Base-by-base conservation (phyloP, 2,797 vertebrate genomes). In the Molossus molossus region DNA sequence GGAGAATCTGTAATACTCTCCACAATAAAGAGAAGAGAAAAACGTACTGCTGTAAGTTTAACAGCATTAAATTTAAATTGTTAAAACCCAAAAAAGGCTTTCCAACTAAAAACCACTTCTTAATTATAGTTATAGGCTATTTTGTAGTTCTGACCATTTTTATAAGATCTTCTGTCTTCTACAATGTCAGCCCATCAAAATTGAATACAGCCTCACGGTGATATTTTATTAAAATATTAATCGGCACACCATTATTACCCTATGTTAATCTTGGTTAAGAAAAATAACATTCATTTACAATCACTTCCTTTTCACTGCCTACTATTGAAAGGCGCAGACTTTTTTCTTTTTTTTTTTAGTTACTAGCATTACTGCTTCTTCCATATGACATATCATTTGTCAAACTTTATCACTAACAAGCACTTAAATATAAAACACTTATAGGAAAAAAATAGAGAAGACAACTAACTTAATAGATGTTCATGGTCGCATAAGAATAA, bases 1-100 rank as follows among this genome's bases (percentile, higher is more conserved):
- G n/a, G n/a, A 7, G 29, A 18, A 67, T 33, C 4, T 67, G 15
- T 33, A 67, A 67, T 67, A 18, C 15, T 67, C 33, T 33, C 15
- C n/a, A 67, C 14, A 33, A 67, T 67, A 33, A n/a, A 33, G 65
- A 33, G 6, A 45, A 45, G 40, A 45, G 40, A 45, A 45, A 45
- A 45, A 45, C 6, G 40, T 33, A 67, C n/a, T 33, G 50, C 29
- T 70, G 94, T 75, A 80, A 53, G 25, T 62, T 85, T 67, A 72
- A 93, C 33, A 94, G 1, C 5, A 45, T 69, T 88, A 91, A 67
- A 60, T 89, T 67, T 94, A 29, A 82, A 90, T 88, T 83, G 60
- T 58, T 75, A 62, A 96, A 73, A 62, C 14, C 9, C 10, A 0
- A 8, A 75, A 90, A 87, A 40, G 37, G 5, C 9, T 84, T 94